phyloP scores from a whole-genome alignment of 1,140 invertebrate genomes.

The Papilio polytes region DNA sequence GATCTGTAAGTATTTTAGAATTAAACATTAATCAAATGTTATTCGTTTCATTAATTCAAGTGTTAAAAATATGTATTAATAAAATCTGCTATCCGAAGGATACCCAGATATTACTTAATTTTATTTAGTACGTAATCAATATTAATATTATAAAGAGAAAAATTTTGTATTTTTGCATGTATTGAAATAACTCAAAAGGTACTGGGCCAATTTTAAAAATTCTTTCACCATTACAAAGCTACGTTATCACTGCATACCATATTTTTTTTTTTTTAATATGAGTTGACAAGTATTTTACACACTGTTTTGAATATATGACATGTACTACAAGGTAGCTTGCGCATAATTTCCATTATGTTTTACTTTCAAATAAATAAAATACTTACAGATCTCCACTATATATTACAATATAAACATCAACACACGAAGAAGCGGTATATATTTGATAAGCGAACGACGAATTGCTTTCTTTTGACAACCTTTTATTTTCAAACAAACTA shows the following conservation, averaged over 20 bases:
- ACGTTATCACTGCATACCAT: too few species aligned
- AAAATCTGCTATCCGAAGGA: too few species aligned
- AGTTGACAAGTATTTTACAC: too few species aligned
- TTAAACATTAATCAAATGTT: constrained; percentile 6
- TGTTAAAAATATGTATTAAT: background rate
- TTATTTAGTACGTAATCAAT: too few species aligned
- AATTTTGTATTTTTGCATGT: too few species aligned
- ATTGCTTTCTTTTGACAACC: constrained; percentile 71
- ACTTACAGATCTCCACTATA: constrained; percentile 58
- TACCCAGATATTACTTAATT: too few species aligned
- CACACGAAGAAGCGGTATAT: constrained; percentile 73
- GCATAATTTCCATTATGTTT: background rate
- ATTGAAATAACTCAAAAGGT: too few species aligned
- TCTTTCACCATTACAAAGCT: too few species aligned
- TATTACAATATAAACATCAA: constrained; percentile 52
- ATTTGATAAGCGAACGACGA: constrained; percentile 61
- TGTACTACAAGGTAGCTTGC: background rate
- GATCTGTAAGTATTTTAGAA: constrained; percentile 57
- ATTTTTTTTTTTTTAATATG: too few species aligned
- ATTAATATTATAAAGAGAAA: too few species aligned
- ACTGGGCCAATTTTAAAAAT: too few species aligned
- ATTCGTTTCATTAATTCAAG: background rate
- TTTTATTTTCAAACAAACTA: constrained; percentile 53
- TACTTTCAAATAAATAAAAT: constrained; percentile 41
- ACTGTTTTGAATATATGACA: background rate